Base-by-base conservation (phyloP, 2,888 invertebrate species). In the Boloria selene region DNA sequence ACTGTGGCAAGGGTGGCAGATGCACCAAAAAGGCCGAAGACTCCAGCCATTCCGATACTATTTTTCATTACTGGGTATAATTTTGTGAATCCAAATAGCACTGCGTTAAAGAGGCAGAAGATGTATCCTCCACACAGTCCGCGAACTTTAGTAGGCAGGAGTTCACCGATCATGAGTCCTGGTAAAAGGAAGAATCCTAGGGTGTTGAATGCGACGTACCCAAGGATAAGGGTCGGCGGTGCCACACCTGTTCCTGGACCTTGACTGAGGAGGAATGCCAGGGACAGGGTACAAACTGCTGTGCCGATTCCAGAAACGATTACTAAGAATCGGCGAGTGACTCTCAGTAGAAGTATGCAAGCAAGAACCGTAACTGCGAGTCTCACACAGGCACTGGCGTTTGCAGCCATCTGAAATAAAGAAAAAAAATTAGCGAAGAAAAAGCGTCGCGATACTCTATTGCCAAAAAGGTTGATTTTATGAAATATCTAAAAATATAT, bases 171-270 rank as follows among this genome's bases (percentile, higher is more conserved):
- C 94, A 96, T 95, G 38, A 96, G 93, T 17, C 95, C 95, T 0
- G 96, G 96, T 70, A 96, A 91, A 1, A 95, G 93, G 93, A 96
- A 94, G 77, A 96, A 93, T 2, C 96, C 95, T 44, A 95, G 80
- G 0, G 96, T 96, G 80, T 96, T 96, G 73, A 95, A 94, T 6
- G 94, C 95, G 17, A 96, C 95, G 81, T 96, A 96, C 45, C 93
- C 80, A n/a, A 96, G 83, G 2, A 96, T 90, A 62, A 92, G 83
- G 0, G 78, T 68, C 0, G 90, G 87, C 0, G 84, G 81, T 0
- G 81, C 64, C 62, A 83, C 44, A 47, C 87, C 88, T 10, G 77
- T 63, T 62, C 80, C 82, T 6, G 76, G 76, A 0, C 86, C 88
- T 18, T 79, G 79, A 2, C 77, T 70, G 42, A 92, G 81, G 0